Evolutionary conservation across 2,888 invertebrate species (phyloP).

Genomic region (Volucella inflata): DNA sequence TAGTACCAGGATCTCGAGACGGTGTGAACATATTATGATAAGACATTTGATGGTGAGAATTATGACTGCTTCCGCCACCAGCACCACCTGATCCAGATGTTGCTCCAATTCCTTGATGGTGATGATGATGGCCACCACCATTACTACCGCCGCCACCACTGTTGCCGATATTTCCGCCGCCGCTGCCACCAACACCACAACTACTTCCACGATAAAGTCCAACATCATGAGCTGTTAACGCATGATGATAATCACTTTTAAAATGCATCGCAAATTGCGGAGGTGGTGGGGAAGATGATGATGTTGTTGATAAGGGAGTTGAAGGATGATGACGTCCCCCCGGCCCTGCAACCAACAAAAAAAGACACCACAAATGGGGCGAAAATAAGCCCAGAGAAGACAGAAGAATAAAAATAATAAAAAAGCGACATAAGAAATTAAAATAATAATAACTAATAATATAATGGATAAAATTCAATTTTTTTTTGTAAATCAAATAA

Average conservation of each 20-base stretch:
- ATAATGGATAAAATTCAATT: slow-evolving; percentile 42
- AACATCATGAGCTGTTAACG: slow-evolving; percentile 76
- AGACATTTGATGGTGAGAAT: slow-evolving; percentile 85
- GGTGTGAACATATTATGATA: slow-evolving; percentile 94
- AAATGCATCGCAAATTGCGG: slow-evolving; percentile 82
- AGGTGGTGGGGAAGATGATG: slow-evolving; percentile 82
- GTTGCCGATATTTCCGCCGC: slow-evolving; percentile 77
- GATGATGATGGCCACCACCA: slow-evolving; percentile 74
- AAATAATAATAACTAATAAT: slow-evolving; percentile 73
- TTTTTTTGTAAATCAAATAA: slow-evolving; percentile 8
- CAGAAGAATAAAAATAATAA: slow-evolving; percentile 77
- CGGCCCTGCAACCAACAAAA: slow-evolving; percentile 84
- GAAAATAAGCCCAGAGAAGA: slow-evolving; percentile 83
- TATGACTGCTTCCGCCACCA: slow-evolving; percentile 77
- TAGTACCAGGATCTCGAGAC: slow-evolving; percentile 88
- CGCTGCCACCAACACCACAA: slow-evolving; percentile 70
- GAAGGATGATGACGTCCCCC: slow-evolving; percentile 82
- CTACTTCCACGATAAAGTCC: slow-evolving; percentile 76
- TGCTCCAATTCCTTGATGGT: slow-evolving; percentile 68
- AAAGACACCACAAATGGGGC: slow-evolving; percentile 84
- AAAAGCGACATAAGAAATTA: slow-evolving; percentile 79
- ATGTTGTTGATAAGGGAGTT: slow-evolving; percentile 81
- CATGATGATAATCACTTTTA: slow-evolving; percentile 82
- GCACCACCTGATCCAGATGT: slow-evolving; percentile 77
- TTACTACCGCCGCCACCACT: slow-evolving; percentile 76